Percentiles rank a stretch among this genome's conserved stretches.
phyloP scores from a whole-genome alignment of 2,797 vertebrate species.

The Pterois miles region DNA sequence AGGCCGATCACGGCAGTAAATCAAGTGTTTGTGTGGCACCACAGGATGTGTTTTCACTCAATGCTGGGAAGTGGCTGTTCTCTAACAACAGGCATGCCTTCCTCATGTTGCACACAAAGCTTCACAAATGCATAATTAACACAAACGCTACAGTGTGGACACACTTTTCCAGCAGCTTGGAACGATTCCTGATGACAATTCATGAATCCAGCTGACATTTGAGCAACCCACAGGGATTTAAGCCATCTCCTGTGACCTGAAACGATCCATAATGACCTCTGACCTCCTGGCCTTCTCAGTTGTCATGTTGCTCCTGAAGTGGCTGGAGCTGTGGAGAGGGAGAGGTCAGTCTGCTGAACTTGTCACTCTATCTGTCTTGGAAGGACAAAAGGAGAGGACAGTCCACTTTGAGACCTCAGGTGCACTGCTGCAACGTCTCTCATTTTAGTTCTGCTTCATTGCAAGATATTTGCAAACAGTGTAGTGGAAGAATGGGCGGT shows the following conservation, averaged over 20 bases:
- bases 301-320: constrained; percentile 36
- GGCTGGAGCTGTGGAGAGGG: not conserved
- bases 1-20: constrained; percentile 60
- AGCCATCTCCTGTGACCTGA: constrained; percentile 34
- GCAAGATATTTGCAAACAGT: not conserved
- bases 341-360: constrained; percentile 1
- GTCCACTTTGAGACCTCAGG: not conserved
- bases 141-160: constrained; percentile 4
- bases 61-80: constrained; percentile 60
- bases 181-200: constrained; percentile 10
- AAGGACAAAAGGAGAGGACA: constrained; percentile 4
- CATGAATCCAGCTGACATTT: constrained; percentile 62
- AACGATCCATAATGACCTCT: constrained; percentile 59
- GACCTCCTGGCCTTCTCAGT: constrained; percentile 55
- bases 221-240: constrained; percentile 23
- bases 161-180: constrained; percentile 24
- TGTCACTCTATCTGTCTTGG: constrained; percentile 23
- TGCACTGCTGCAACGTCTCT: not conserved
- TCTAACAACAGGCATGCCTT: constrained; percentile 61
- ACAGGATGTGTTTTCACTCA: constrained; percentile 42
- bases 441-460: not conserved
- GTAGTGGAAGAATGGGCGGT: not conserved
- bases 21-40: constrained; percentile 69
- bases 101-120: not conserved
- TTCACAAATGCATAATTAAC: constrained; percentile 42